Evolutionary conservation across 2,113 vertebrate genomes (phyloP), one percentile per base, ranked within the genome.

Genomic region (Tonatia bakeri): DNA sequence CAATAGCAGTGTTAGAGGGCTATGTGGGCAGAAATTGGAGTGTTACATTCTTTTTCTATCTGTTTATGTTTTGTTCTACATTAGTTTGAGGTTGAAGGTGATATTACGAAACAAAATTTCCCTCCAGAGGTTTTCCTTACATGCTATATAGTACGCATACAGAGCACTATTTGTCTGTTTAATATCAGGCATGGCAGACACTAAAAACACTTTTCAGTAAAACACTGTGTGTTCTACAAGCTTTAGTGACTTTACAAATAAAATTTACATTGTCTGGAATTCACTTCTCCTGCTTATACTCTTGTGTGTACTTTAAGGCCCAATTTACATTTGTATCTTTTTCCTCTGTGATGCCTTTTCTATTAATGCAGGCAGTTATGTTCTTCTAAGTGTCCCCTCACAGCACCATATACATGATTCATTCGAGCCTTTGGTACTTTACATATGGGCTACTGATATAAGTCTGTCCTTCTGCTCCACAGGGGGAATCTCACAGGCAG

Each of bases 101-200:
- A 82, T 94, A 70, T 83, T 83, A 7, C 85, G 54, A 87, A 91
- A 90, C 45, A 28, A 76, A 69, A 56, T 94, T 86, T 81, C 26
- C 80, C 64, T 7, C 43, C 89, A 20, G 67, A 94, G 43, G 2
- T 89, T 91, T 94, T 52, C 28, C 17, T 7, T 70, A 31, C 9
- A 43, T 81, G 40, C 70, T 45, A 90, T 36, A 61, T 31, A 61
- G 2, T 73, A 82, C 7, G 87, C 12, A 10, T 19, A 28, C 22
- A 15, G 72, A 93, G 52, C 33, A 54, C 20, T 83, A 28, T 85
- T 47, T 85, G 38, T 70, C 76, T 81, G 52, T 83, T 59, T 90
- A 90, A 40, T 59, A 84, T 38, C 45, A 84, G 75, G 31, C 54
- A 80, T 28, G 6, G 31, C 36, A 83, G 75, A 80, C 12, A 88